These are phyloP conservation scores for Phorcus lineatus DNA, from an alignment of 2,888 invertebrate genomes.

Conservation along the genomic window DNA sequence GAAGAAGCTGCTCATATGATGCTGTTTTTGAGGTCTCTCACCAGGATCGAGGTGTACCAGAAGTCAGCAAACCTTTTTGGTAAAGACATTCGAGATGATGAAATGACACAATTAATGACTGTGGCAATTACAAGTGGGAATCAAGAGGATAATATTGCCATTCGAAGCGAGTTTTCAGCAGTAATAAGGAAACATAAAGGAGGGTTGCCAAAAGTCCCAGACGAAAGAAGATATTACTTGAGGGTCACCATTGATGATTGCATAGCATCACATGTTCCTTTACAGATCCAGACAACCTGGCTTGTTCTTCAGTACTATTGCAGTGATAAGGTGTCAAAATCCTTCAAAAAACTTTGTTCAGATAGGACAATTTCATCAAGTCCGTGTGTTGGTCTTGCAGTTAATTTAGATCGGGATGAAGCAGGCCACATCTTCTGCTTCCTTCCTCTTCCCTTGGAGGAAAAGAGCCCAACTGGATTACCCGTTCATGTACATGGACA, in stretches of 20 bases:
- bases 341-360: slow-evolving; percentile 26
- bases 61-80: neutral
- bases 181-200: neutral
- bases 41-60: slow-evolving; percentile 52
- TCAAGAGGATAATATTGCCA: neutral
- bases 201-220: neutral
- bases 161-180: neutral
- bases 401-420: slow-evolving; percentile 35
- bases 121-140: neutral
- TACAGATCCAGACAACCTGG: slow-evolving; percentile 29
- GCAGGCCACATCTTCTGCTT: slow-evolving; percentile 68
- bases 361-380: slow-evolving; percentile 41
- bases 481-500: slow-evolving; percentile 72
- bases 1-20: slow-evolving; percentile 57
- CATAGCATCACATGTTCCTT: neutral
- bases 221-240: neutral
- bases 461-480: slow-evolving; percentile 64
- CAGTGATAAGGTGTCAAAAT: slow-evolving; percentile 42
- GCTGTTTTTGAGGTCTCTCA: slow-evolving; percentile 63
- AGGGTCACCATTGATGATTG: neutral
- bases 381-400: slow-evolving; percentile 58
- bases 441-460: slow-evolving; percentile 67
- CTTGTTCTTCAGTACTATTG: slow-evolving; percentile 42
- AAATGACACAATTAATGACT: neutral
- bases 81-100: neutral